Percentiles rank a stretch among this genome's conserved stretches.
phyloP scores from a whole-genome alignment of 2,888 invertebrate species.

The Tenthredo mesomela region DNA sequence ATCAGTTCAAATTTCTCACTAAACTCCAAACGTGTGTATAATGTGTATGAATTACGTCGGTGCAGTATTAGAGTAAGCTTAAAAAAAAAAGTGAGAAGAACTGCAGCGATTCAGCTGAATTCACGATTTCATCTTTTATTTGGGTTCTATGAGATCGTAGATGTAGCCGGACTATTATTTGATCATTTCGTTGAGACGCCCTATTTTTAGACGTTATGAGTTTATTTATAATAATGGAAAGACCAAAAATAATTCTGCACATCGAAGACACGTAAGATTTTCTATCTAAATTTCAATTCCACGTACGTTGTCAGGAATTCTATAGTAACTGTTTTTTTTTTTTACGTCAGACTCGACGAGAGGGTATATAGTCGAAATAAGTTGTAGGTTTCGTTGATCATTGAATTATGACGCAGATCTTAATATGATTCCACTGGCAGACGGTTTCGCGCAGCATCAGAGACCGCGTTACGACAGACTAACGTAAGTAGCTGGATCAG shows the following conservation, averaged over 20 bases:
- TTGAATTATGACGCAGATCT: slow-evolving; percentile 18
- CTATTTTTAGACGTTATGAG: not conserved
- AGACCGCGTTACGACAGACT: slow-evolving; percentile 25
- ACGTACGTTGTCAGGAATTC: not conserved
- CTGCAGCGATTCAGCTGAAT: not conserved
- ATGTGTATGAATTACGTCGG: not conserved
- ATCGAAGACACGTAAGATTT: not conserved
- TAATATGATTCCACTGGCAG: slow-evolving; percentile 13
- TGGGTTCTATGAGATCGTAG: not conserved
- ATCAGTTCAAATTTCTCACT: not conserved
- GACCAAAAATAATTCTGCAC: slow-evolving; percentile 8
- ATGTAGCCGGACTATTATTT: not conserved
- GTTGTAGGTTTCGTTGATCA: slow-evolving; percentile 17
- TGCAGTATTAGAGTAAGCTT: not conserved
- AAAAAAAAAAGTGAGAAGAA: not conserved
- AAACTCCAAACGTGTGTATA: not conserved
- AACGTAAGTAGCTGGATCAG: not conserved
- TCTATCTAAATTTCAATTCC: not conserved
- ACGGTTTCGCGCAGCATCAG: not conserved
- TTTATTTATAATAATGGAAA: not conserved
- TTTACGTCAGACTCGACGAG: not conserved
- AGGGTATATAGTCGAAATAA: slow-evolving; percentile 1
- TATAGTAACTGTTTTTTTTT: not conserved
- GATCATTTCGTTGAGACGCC: not conserved
- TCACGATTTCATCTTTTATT: not conserved